A percentile compares a stretch with the other conserved stretches of the same genome.
These are phyloP conservation scores for Tetraodon nigroviridis DNA, from an alignment of 2,113 vertebrate genomes.

Conservation along the genomic window DNA sequence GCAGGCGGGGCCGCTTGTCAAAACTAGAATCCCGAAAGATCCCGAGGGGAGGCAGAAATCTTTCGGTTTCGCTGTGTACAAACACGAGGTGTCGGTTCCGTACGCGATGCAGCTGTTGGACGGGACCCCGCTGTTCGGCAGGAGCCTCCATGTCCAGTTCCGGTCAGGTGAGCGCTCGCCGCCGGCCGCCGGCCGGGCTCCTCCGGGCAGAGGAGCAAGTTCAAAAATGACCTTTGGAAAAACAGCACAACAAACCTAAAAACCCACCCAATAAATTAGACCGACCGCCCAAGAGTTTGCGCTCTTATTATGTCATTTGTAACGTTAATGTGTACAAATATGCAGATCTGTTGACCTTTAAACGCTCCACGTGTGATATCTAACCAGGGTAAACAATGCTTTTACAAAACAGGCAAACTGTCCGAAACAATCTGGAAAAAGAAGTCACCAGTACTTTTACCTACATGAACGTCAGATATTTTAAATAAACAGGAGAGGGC, in stretches of 20 bases:
- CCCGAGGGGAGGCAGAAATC: constrained; percentile 86
- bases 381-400: neutral
- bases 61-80: constrained; percentile 95
- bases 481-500: neutral
- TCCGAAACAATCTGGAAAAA: neutral
- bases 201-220: too few species aligned
- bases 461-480: neutral
- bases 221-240: too few species aligned
- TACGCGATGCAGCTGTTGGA: constrained; percentile 87
- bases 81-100: constrained; percentile 89
- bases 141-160: constrained; percentile 87
- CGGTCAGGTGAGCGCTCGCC: constrained; percentile 81
- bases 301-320: too few species aligned
- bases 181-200: too few species aligned
- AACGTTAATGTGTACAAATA: neutral
- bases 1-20: constrained; percentile 91
- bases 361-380: neutral
- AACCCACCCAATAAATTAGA: too few species aligned
- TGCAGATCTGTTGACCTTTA: neutral
- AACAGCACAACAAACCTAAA: too few species aligned
- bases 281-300: too few species aligned
- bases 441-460: neutral
- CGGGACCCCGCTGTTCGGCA: constrained; percentile 83
- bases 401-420: neutral
- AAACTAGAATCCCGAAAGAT: constrained; percentile 92